Evolutionary conservation across 1,140 invertebrate species (phyloP).

Genomic region (Drosophila rhopaloa): DNA sequence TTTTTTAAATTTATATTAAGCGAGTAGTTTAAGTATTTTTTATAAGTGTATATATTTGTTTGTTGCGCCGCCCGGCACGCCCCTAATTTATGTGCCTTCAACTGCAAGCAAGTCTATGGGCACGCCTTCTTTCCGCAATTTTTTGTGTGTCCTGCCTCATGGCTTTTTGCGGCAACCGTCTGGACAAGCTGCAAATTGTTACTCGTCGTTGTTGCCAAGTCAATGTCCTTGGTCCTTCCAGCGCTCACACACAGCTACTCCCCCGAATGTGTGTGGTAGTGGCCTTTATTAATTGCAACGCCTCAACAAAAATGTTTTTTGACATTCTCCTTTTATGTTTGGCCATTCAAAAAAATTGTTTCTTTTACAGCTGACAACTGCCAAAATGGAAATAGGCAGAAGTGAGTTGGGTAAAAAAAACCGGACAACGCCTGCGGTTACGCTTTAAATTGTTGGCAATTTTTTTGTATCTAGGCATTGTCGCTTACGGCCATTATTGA

Average conservation of each 20-base stretch:
- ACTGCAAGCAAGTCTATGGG: constrained; percentile 67
- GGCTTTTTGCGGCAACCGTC: constrained; percentile 34
- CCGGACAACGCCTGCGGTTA: constrained; percentile 63
- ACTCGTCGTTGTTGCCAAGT: constrained; percentile 51
- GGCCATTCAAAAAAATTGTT: constrained; percentile 35
- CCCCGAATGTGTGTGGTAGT: constrained; percentile 38
- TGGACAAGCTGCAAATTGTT: constrained; percentile 42
- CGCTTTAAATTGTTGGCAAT: constrained; percentile 75
- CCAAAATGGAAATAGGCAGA: constrained; percentile 48
- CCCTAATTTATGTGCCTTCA: constrained; percentile 80
- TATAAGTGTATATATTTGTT: constrained; percentile 19
- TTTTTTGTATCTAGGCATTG: constrained; percentile 45
- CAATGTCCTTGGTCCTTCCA: constrained; percentile 64
- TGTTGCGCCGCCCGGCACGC: constrained; percentile 58
- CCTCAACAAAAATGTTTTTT: constrained; percentile 76
- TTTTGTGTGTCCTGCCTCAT: constrained; percentile 34
- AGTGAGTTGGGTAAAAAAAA: constrained; percentile 25
- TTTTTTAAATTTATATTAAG: too few relatives aligned
- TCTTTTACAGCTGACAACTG: constrained; percentile 54
- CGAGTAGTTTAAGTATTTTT: background rate
- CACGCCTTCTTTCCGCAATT: constrained; percentile 62
- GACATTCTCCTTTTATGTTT: constrained; percentile 59
- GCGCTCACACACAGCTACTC: background rate
- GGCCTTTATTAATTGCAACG: constrained; percentile 80
- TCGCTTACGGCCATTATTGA: constrained; percentile 58